These are phyloP conservation scores for Hippocampus kuda DNA, from an alignment of 2,797 vertebrate species.

Conservation along the genomic window DNA sequence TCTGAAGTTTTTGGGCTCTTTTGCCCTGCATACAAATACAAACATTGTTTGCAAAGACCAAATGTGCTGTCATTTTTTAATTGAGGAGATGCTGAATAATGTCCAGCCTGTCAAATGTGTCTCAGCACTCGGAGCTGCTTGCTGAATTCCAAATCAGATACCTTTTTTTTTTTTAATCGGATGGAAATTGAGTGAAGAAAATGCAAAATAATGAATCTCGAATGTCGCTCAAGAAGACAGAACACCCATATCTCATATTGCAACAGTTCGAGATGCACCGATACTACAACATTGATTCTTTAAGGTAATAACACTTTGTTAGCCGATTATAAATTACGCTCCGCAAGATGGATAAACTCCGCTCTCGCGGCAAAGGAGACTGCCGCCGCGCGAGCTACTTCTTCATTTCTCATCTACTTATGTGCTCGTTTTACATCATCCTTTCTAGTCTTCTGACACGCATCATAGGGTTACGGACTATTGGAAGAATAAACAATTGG, in stretches of 20 bases:
- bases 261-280: too few relatives aligned
- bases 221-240: not conserved
- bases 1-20: not conserved
- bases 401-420: too few relatives aligned
- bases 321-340: too few relatives aligned
- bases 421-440: too few relatives aligned
- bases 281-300: too few relatives aligned
- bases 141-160: not conserved
- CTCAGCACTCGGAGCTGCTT: not conserved
- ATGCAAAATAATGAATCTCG: not conserved
- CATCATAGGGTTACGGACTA: too few relatives aligned
- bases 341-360: too few relatives aligned
- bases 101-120: not conserved
- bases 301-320: too few relatives aligned
- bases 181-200: not conserved
- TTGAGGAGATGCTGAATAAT: not conserved
- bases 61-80: not conserved
- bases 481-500: too few relatives aligned
- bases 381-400: too few relatives aligned
- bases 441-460: too few relatives aligned
- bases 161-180: not conserved
- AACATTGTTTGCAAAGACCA: not conserved
- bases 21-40: conserved; percentile 2
- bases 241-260: not conserved
- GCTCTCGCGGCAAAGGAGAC: too few relatives aligned